Conservation (phyloP, 2,797 vertebrate genomes). For the Periophthalmus magnuspinnatus region DNA sequence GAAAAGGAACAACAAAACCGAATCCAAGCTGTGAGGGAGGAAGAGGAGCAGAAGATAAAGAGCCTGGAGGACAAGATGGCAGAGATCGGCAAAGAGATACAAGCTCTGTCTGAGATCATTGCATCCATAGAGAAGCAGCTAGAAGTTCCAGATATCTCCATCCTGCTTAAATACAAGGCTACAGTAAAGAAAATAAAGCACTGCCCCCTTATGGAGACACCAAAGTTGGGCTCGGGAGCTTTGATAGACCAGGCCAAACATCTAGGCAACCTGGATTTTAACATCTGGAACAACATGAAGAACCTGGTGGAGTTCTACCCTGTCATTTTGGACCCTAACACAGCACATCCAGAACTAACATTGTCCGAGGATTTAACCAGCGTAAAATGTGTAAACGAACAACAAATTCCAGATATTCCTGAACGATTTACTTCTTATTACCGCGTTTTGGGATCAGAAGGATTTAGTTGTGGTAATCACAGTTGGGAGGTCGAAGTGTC, state of each 20-base stretch:
- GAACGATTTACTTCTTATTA: background rate
- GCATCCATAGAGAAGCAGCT: background rate
- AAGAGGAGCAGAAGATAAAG: background rate
- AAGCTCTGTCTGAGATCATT: background rate
- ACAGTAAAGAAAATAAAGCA: background rate
- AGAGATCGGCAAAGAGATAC: background rate
- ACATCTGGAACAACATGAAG: background rate
- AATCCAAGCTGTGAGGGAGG: conserved; percentile 1
- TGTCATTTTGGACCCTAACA: background rate
- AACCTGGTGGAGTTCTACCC: background rate
- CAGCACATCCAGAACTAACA: background rate
- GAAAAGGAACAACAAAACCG: background rate
- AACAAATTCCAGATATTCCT: background rate
- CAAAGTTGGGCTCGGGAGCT: background rate
- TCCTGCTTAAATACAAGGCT: background rate
- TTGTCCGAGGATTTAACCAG: background rate
- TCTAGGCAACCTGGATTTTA: background rate
- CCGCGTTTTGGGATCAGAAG: background rate
- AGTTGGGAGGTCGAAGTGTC: background rate
- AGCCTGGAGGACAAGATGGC: conserved; percentile 2
- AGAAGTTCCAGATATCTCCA: background rate
- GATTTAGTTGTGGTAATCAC: background rate
- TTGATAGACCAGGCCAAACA: background rate
- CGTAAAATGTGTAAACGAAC: background rate
- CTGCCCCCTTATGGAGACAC: background rate